Conservation (phyloP, 2,888 invertebrate genomes). For the Tinea trinotella region DNA sequence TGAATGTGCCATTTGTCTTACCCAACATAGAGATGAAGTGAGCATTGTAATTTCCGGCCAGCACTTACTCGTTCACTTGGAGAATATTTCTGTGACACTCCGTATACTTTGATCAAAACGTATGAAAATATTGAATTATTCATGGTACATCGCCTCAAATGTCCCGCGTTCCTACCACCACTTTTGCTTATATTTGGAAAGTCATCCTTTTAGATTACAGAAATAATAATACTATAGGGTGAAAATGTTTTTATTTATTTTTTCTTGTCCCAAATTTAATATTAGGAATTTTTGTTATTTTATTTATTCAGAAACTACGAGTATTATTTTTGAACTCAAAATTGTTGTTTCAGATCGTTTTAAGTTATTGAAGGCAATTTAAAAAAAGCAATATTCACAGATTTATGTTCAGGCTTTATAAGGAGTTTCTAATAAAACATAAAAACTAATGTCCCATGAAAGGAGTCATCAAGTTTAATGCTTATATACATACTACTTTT, state of each 20-base stretch:
- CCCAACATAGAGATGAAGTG: conserved; percentile 26
- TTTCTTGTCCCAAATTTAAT: background rate
- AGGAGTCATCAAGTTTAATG: conserved; percentile 9
- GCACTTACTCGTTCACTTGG: conserved; percentile 20
- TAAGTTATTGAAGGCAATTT: background rate
- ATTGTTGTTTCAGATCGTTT: background rate
- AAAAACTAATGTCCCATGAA: conserved; percentile 14
- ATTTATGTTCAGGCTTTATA: background rate
- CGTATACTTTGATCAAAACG: conserved; percentile 8
- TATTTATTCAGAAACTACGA: background rate
- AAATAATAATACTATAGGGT: conserved; percentile 9
- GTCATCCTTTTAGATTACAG: conserved; percentile 13
- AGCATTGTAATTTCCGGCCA: conserved; percentile 22
- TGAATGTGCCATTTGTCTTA: conserved; percentile 32
- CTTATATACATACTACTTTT: no score
- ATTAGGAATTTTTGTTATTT: background rate
- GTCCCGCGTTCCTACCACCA: background rate
- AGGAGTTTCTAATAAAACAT: conserved; percentile 11
- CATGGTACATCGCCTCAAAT: conserved; percentile 15
- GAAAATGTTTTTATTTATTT: conserved; percentile 9
- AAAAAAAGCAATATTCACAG: background rate
- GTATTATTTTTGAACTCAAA: background rate
- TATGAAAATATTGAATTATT: conserved; percentile 13
- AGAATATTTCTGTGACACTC: conserved; percentile 15
- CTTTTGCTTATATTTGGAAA: conserved; percentile 1